Conservation (phyloP, 2,797 vertebrate genomes). For the Phataginus tetradactyla region DNA sequence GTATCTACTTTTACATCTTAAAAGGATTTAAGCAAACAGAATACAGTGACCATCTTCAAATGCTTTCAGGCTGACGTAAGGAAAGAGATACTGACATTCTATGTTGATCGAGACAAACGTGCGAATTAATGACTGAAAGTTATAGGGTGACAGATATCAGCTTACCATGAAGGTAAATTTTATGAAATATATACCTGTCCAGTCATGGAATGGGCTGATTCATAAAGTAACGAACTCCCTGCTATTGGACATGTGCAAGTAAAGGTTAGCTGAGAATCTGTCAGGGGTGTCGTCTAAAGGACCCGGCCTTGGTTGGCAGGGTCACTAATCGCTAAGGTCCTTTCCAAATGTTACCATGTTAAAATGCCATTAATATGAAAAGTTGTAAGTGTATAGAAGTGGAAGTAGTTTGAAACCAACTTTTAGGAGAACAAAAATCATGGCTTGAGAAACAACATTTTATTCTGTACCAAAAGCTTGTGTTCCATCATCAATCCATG, state of each 20-base stretch:
- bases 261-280: conserved; percentile 68
- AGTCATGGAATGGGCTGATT: neutral
- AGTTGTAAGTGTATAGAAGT: neutral
- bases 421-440: neutral
- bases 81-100: neutral
- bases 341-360: neutral
- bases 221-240: neutral
- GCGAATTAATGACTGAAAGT: neutral
- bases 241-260: neutral
- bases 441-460: neutral
- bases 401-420: neutral
- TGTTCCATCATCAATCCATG: neutral
- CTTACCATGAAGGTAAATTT: neutral
- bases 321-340: conserved; percentile 28
- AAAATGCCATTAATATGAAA: conserved; percentile 48
- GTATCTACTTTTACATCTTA: neutral
- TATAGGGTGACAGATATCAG: neutral
- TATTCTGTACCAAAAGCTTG: neutral
- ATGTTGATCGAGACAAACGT: neutral
- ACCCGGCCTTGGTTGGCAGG: neutral
- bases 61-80: neutral
- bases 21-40: neutral
- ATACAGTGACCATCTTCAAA: neutral
- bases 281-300: neutral
- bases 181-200: neutral